A percentile compares a stretch with the other conserved stretches of the same genome.
These are phyloP conservation scores for pig (Sus scrofa) DNA, from an alignment of 2,113 vertebrate genomes.

Conservation along the genomic window T2T-Sscrofa CM000814.6:31035001-31035500, in stretches of 20 bases:
- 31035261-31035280: background rate
- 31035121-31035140: background rate
- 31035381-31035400: background rate
- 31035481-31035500: background rate
- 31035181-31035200: background rate
- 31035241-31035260: background rate
- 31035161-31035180: background rate
- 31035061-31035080: background rate
- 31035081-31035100: slow-evolving; percentile 32
- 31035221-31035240: background rate
- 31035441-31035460: background rate
- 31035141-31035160: background rate
- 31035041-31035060: slow-evolving; percentile 1
- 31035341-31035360: fast-evolving
- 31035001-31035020: slow-evolving; percentile 30
- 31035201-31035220: background rate
- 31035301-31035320: background rate
- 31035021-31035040: slow-evolving; percentile 30
- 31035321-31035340: background rate
- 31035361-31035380: background rate
- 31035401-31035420: background rate
- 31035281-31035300: background rate
- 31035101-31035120: background rate
- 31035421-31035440: background rate
- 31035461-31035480: background rate